Evolutionary conservation across 2,888 invertebrate genomes (phyloP).

Genomic region (Archips xylosteana): DNA sequence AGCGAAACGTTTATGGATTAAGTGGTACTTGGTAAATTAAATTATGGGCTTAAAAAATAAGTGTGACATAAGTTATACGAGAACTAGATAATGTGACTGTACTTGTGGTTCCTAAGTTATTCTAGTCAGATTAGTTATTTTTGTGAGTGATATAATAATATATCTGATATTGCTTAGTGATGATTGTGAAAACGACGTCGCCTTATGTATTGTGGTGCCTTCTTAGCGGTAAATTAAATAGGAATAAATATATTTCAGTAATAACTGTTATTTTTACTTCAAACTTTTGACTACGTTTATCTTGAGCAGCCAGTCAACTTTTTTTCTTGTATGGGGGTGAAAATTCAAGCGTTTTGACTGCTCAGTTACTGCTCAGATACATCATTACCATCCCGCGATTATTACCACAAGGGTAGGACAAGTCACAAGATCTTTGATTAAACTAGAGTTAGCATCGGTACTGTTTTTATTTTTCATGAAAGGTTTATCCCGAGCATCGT

Average conservation of each 20-base stretch:
- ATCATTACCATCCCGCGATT: too few species aligned
- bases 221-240: slow-evolving; percentile 47
- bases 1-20: background rate
- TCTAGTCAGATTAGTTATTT: slow-evolving; percentile 63
- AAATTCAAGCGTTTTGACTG: too few species aligned
- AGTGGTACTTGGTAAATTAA: background rate
- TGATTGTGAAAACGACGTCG: slow-evolving; percentile 39
- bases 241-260: slow-evolving; percentile 64
- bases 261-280: slow-evolving; percentile 49
- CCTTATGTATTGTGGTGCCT: slow-evolving; percentile 58
- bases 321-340: too few species aligned
- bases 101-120: slow-evolving; percentile 44
- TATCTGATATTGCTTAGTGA: slow-evolving; percentile 1
- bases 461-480: too few species aligned
- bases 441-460: too few species aligned
- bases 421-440: too few species aligned
- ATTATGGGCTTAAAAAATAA: background rate
- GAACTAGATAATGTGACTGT: slow-evolving; percentile 13
- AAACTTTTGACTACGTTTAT: background rate
- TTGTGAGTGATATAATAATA: slow-evolving; percentile 46
- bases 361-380: too few species aligned
- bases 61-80: background rate
- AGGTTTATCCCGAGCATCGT: too few species aligned
- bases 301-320: background rate
- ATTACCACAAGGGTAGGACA: too few species aligned